Conservation (phyloP, 92 coral and sea anemone genomes). For the Umimayanthus chanpuru region DNA sequence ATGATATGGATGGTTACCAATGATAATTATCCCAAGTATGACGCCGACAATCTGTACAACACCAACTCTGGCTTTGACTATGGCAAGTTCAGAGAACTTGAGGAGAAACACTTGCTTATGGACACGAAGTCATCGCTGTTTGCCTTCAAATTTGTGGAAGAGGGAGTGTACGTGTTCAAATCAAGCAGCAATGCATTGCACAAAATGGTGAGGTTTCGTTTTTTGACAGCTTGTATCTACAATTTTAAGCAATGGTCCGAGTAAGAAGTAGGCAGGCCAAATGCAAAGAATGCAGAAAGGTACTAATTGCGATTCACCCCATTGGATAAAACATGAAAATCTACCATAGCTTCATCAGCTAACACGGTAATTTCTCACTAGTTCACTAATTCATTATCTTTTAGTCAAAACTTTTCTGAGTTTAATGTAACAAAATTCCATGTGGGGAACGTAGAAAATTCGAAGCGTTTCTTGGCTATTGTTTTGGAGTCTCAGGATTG, state of each 20-base stretch:
- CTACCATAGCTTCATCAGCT: no score
- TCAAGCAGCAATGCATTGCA: slow-evolving; percentile 75
- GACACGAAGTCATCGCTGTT: slow-evolving; percentile 81
- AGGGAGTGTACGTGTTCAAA: slow-evolving; percentile 92
- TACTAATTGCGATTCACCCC: no score
- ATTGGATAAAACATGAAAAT: no score
- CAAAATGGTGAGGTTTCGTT: slow-evolving; percentile 78
- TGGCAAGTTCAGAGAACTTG: slow-evolving; percentile 79
- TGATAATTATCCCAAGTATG: slow-evolving; percentile 84
- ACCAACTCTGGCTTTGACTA: slow-evolving; percentile 93
- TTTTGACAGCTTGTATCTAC: neutral
- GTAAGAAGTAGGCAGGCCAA: no score
- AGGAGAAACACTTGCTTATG: slow-evolving; percentile 77
- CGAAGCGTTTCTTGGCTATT: no score
- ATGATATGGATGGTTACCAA: slow-evolving; percentile 85
- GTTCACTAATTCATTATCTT: no score
- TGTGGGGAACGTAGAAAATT: no score
- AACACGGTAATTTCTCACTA: no score
- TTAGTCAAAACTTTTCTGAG: no score
- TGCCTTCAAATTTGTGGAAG: slow-evolving; percentile 88
- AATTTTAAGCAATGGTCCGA: neutral
- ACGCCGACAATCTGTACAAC: slow-evolving; percentile 79
- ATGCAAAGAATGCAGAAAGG: no score
- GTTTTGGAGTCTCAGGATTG: no score
- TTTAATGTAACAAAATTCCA: no score